Evolutionary conservation across 2,888 invertebrate genomes (phyloP).

Genomic region (Trachelus iudaicus): DNA sequence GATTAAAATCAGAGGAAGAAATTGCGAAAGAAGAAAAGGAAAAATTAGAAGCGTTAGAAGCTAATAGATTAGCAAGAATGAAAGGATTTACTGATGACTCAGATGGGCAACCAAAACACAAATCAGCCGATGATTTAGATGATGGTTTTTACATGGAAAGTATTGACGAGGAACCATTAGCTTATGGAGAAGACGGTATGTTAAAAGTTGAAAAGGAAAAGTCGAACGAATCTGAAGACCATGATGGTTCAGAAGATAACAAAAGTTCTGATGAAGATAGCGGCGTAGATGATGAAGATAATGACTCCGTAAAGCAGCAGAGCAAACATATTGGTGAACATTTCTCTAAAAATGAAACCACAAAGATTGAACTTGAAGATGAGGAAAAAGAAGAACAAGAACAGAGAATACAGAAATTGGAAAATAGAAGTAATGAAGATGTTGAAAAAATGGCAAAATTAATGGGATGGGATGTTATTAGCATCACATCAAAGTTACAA

Average conservation of each 20-base stretch:
- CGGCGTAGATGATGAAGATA: not conserved
- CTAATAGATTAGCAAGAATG: slow-evolving; percentile 84
- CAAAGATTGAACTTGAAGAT: slow-evolving; percentile 31
- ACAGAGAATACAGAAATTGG: not conserved
- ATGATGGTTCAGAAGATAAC: slow-evolving; percentile 57
- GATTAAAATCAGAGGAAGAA: slow-evolving; percentile 86
- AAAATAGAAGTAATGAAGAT: slow-evolving; percentile 26
- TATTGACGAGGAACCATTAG: slow-evolving; percentile 67
- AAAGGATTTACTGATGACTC: slow-evolving; percentile 68
- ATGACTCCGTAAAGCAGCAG: slow-evolving; percentile 4
- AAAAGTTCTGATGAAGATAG: slow-evolving; percentile 29
- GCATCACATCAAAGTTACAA: not conserved
- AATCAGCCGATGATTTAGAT: slow-evolving; percentile 88
- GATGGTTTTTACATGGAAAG: slow-evolving; percentile 79
- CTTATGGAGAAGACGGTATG: slow-evolving; percentile 69
- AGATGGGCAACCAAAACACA: slow-evolving; percentile 69
- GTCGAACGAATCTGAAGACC: slow-evolving; percentile 62
- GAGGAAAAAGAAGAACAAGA: slow-evolving; percentile 37
- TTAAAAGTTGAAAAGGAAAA: slow-evolving; percentile 55
- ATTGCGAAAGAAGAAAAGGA: slow-evolving; percentile 83
- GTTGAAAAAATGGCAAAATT: slow-evolving; percentile 13
- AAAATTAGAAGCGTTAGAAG: slow-evolving; percentile 81
- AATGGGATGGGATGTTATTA: not conserved
- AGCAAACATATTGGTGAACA: slow-evolving; percentile 23
- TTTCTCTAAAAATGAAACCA: slow-evolving; percentile 11